Percentiles rank a stretch among this genome's conserved stretches.
phyloP scores from a whole-genome alignment of 1,140 invertebrate genomes.

The Adoxophyes honmai region DNA sequence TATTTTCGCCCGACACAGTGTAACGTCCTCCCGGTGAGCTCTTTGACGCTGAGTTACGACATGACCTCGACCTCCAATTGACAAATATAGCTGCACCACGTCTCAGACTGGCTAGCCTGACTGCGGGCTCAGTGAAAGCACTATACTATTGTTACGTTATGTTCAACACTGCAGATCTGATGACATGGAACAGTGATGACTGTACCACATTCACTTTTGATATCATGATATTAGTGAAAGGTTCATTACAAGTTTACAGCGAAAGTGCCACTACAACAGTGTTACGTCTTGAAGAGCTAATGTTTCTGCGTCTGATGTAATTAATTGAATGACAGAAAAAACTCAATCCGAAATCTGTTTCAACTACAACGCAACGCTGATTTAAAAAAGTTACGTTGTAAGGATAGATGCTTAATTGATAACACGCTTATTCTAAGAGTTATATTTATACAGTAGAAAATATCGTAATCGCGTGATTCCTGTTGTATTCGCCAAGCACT shows the following conservation, averaged over 20 bases:
- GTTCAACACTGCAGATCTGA: not conserved
- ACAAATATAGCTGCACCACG: not conserved
- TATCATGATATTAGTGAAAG: conserved; percentile 45
- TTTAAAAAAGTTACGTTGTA: no score
- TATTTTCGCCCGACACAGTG: not conserved
- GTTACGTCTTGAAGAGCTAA: not conserved
- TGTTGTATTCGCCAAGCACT: no score
- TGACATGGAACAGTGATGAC: not conserved
- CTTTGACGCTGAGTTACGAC: conserved; percentile 3
- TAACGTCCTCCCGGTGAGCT: not conserved
- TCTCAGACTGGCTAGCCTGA: not conserved
- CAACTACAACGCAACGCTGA: no score
- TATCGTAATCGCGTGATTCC: no score
- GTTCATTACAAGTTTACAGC: conserved; percentile 25
- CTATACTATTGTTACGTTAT: conserved; percentile 15
- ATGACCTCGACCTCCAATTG: conserved; percentile 6
- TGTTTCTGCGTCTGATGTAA: not conserved
- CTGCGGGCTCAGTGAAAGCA: conserved; percentile 10
- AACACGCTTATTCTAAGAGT: no score
- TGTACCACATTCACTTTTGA: conserved; percentile 38
- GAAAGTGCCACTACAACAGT: conserved; percentile 13
- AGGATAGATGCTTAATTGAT: no score
- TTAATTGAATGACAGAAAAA: not conserved
- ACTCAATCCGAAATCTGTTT: no score
- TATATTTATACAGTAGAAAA: no score